Evolutionary conservation across 30 jellyfish, hydroid and myxozoan genomes (phyloP).

Genomic region (Mastigias papua): DNA sequence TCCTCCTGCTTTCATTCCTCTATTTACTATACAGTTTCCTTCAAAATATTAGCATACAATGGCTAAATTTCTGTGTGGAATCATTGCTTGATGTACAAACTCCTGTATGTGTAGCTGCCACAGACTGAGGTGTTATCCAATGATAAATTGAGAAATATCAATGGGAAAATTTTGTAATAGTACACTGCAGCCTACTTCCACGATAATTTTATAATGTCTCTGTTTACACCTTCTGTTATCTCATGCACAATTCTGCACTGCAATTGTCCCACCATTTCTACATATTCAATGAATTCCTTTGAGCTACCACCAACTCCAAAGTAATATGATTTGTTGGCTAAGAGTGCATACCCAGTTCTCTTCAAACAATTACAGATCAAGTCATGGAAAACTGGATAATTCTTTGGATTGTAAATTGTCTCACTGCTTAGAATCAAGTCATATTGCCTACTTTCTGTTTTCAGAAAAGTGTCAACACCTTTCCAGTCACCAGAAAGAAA

Average conservation of each 20-base stretch:
- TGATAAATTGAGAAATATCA: not conserved
- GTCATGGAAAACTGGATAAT: conserved; percentile 69
- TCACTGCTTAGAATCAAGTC: conserved; percentile 92
- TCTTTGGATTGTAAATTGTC: conserved; percentile 82
- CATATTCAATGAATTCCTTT: conserved; percentile 64
- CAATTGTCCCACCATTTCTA: conserved; percentile 35
- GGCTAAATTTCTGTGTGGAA: too few species aligned
- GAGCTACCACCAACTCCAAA: conserved; percentile 99
- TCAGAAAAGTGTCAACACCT: not conserved
- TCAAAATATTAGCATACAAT: too few species aligned
- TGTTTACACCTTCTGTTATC: conserved; percentile 71
- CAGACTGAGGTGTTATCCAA: too few species aligned
- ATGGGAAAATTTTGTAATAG: not conserved
- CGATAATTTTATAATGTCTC: conserved; percentile 77
- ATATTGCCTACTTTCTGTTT: conserved; percentile 34
- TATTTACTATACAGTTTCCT: too few species aligned
- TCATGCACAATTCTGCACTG: conserved; percentile 24
- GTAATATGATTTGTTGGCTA: conserved; percentile 93
- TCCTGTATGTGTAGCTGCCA: too few species aligned
- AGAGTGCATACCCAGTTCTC: conserved; percentile 75
- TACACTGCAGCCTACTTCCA: conserved; percentile 19
- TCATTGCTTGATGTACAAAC: too few species aligned
- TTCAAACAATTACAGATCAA: conserved; percentile 56
- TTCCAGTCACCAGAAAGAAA: conserved; percentile 95
- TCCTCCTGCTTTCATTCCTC: too few species aligned